Evolutionary conservation across 2,888 invertebrate species (phyloP), one percentile per base, ranked within the genome.

Genomic region (Phyllotreta cruciferae): DNA sequence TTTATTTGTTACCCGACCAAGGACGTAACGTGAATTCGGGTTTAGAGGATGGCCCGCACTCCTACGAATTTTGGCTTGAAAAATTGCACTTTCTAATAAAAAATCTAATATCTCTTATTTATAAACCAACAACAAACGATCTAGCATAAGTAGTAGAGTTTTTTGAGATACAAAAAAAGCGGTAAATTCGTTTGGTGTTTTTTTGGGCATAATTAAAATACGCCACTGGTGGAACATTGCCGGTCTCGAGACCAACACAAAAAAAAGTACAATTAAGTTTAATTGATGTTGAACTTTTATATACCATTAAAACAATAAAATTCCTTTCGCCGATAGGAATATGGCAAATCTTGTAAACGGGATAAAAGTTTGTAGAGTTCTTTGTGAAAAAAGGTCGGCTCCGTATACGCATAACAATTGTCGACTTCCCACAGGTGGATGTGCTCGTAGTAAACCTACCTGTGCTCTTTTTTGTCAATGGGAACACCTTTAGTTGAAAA

Each of bases 221-320:
- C 49, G 49, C 49, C 35, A 35, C 49, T 49, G 49, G 9, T 35
- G 10, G 49, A 52, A 60, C 60, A 52, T 60, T 60, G 60, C 44
- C 44, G 60, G 60, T 44, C 60, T 60, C 52, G 60, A 52, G 52
- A 64, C 61, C 64, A 64, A 49, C 56, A 60, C 24, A 24, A 24
- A 24, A 61, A 64, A 64, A 62, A 63, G 61, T 64, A 64, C 36
- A 14, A 49, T 42, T 49, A 64, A 53, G 60, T 61, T 64, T 64
- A 64, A 64, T 64, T 64, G 61, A 64, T 60, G 60, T 64, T 60
- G 44, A 64, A 56, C 53, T 53, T 61, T 56, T 61, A 64, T 64
- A 57, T 54, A 49, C 61, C 64, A 64, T 61, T 57, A 54, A 64
- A 64, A 64, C 61, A 56, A 64, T 57, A 61, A 64, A 64, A 64